These are phyloP conservation scores for Rhopalosiphum nymphaeae DNA, from an alignment of 2,888 invertebrate species.

Conservation along the genomic window DNA sequence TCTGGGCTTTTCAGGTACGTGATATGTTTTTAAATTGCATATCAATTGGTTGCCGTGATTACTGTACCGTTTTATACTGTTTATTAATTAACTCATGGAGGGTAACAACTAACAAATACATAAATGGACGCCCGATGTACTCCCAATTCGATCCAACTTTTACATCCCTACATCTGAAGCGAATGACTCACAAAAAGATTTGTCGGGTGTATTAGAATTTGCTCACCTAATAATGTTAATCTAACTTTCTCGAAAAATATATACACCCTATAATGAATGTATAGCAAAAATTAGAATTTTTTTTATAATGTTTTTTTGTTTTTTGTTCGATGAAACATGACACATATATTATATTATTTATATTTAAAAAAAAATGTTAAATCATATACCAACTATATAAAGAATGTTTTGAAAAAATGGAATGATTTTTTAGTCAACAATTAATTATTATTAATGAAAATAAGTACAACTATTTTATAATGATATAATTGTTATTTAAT, in stretches of 20 bases:
- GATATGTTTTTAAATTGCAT: not conserved
- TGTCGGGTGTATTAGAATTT: not conserved
- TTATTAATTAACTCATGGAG: not conserved
- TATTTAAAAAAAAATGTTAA: not conserved
- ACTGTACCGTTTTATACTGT: not conserved
- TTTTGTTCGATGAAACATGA: not conserved
- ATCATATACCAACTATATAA: not conserved
- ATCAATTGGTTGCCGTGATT: not conserved
- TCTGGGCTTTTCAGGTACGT: not conserved
- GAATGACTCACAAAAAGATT: not conserved
- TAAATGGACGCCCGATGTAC: not conserved
- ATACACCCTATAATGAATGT: not conserved
- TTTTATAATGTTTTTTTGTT: not conserved
- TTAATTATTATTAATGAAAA: not conserved
- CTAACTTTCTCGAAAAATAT: too few species aligned
- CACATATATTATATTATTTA: too few species aligned
- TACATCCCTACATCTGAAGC: not conserved
- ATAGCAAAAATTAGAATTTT: not conserved
- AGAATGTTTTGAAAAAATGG: not conserved
- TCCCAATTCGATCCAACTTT: not conserved
- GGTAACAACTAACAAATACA: not conserved
- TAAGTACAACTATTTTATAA: not conserved
- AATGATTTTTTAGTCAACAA: not conserved
- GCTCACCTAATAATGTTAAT: too few species aligned
- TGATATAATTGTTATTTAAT: not conserved